These are phyloP conservation scores for Melanotaenia parkinsoni DNA, from an alignment of 2,797 vertebrate genomes.

Conservation along the genomic window DNA sequence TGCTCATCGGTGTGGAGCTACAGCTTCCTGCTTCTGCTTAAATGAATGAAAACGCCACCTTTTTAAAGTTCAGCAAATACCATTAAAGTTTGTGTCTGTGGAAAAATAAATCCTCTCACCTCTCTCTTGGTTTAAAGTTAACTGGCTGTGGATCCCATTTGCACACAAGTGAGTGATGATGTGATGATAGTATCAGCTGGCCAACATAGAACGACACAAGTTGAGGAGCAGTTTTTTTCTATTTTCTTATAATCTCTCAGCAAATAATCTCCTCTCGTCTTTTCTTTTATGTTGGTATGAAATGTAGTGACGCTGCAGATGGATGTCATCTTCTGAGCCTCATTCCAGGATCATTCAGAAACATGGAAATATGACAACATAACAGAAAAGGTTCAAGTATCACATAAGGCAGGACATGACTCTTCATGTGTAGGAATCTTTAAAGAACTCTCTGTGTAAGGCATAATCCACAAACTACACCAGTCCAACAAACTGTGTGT, in stretches of 20 bases:
- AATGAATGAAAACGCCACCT: neutral
- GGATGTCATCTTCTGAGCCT: neutral
- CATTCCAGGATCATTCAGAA: constrained; percentile 30
- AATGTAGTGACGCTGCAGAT: neutral
- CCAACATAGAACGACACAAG: no score
- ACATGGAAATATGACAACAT: constrained; percentile 1
- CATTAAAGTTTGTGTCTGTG: neutral
- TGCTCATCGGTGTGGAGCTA: no score
- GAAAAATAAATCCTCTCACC: neutral
- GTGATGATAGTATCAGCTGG: no score
- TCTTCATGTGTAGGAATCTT: constrained; percentile 47
- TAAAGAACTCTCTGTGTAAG: constrained; percentile 44
- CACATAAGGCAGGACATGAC: constrained; percentile 9
- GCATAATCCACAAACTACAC: constrained; percentile 51
- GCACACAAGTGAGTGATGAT: no score
- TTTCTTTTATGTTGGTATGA: no score
- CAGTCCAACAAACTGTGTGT: constrained; percentile 49
- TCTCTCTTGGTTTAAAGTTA: neutral
- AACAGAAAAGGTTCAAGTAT: constrained; percentile 13
- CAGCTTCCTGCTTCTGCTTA: no score
- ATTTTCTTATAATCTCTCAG: neutral
- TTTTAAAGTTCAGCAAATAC: neutral
- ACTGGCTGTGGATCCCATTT: no score
- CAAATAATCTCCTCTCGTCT: neutral
- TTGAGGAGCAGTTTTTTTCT: no score